phyloP scores from a whole-genome alignment of 92 coral and sea anemone species.

The Siderastrea siderea region DNA sequence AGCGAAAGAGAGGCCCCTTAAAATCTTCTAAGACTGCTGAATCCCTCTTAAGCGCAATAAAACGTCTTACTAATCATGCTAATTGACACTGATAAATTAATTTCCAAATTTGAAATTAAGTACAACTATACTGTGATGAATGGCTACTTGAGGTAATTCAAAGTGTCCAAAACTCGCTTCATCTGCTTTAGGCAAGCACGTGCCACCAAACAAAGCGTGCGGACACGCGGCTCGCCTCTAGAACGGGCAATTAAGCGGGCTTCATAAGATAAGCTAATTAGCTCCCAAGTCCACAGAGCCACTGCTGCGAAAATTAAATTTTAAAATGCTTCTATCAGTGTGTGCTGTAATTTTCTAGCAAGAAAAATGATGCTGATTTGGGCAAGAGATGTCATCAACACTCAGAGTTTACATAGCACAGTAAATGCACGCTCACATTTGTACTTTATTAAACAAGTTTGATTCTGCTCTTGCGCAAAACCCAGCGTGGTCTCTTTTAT shows the following conservation, averaged over 20 bases:
- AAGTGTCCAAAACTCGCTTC: slow-evolving; percentile 57
- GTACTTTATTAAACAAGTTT: slow-evolving; percentile 37
- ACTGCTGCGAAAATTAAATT: slow-evolving; percentile 38
- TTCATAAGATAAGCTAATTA: slow-evolving; percentile 77
- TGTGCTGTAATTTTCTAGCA: background rate
- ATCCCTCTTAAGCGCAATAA: background rate
- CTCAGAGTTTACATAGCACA: background rate
- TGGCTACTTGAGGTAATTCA: slow-evolving; percentile 66
- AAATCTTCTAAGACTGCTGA: background rate
- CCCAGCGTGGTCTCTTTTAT: slow-evolving; percentile 21
- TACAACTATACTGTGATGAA: slow-evolving; percentile 57
- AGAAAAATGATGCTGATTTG: background rate
- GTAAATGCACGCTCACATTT: background rate
- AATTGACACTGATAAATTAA: slow-evolving; percentile 76
- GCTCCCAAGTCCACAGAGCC: background rate
- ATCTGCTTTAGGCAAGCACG: slow-evolving; percentile 77
- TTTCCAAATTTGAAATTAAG: slow-evolving; percentile 72
- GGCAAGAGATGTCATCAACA: background rate
- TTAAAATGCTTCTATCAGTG: background rate
- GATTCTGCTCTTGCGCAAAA: slow-evolving; percentile 8
- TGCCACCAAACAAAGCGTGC: slow-evolving; percentile 54
- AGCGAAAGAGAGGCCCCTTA: background rate
- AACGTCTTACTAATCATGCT: slow-evolving; percentile 3
- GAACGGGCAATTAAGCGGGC: slow-evolving; percentile 34
- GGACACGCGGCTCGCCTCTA: slow-evolving; percentile 10